Evolutionary conservation across 2,888 invertebrate species (phyloP).

Genomic region (Magallana nippona): DNA sequence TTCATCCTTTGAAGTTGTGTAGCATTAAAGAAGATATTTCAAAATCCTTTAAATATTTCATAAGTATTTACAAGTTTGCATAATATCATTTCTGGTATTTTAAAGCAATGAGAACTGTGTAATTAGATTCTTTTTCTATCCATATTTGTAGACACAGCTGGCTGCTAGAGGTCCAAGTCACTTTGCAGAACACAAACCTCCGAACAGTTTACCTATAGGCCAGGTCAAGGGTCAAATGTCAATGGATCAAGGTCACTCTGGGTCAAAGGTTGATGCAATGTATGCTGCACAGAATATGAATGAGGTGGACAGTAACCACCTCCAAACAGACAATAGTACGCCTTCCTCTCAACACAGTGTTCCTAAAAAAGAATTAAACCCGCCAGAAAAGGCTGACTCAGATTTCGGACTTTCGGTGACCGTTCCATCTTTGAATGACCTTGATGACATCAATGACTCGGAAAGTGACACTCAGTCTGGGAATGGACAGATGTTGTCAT

Average conservation of each 20-base stretch:
- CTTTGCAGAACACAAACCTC: not conserved
- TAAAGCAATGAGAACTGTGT: no score
- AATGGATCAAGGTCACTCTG: slow-evolving; percentile 8
- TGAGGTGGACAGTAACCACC: slow-evolving; percentile 50
- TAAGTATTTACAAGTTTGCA: no score
- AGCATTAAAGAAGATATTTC: no score
- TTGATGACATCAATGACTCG: slow-evolving; percentile 41
- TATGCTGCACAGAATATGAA: slow-evolving; percentile 45
- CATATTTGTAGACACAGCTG: slow-evolving; percentile 42
- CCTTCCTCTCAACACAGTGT: not conserved
- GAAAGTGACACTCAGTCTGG: slow-evolving; percentile 37
- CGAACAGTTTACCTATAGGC: slow-evolving; percentile 16
- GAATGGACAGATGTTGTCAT: slow-evolving; percentile 57
- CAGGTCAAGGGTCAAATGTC: not conserved
- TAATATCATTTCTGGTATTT: no score
- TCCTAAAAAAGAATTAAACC: not conserved
- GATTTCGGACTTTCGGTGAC: slow-evolving; percentile 29
- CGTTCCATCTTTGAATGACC: slow-evolving; percentile 46
- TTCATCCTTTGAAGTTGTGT: no score
- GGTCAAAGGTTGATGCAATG: not conserved
- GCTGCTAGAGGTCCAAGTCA: slow-evolving; percentile 50
- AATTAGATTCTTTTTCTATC: not conserved
- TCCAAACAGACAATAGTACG: slow-evolving; percentile 45
- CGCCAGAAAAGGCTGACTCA: slow-evolving; percentile 13
- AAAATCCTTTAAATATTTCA: no score